Percentiles rank a stretch among this genome's conserved stretches.
These are phyloP conservation scores for Poeciliopsis occidentalis DNA, from an alignment of 2,113 vertebrate genomes.

Conservation along the genomic window DNA sequence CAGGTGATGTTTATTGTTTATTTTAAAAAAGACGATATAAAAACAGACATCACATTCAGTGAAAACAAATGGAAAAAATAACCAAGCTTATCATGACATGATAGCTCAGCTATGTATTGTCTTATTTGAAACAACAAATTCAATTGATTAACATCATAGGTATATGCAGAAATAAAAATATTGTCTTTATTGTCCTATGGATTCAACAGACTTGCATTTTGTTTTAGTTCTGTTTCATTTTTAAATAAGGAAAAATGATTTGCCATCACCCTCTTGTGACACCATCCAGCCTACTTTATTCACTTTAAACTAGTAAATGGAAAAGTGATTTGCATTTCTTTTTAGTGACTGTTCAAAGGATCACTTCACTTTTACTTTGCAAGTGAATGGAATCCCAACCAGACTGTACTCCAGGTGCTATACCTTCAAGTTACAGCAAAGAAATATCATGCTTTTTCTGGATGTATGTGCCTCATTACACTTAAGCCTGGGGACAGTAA, in stretches of 20 bases:
- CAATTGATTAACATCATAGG: neutral
- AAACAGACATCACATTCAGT: neutral
- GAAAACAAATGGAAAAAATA: neutral
- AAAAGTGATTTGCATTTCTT: neutral
- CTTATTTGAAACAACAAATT: neutral
- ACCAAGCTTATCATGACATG: neutral
- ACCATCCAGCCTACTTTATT: neutral
- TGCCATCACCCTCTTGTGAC: neutral
- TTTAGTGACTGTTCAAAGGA: neutral
- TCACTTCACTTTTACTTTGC: neutral
- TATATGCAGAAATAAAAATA: neutral
- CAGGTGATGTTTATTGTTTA: neutral
- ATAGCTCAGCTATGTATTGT: neutral
- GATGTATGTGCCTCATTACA: conserved; percentile 71
- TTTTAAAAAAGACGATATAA: neutral
- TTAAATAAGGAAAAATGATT: neutral
- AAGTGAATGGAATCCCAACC: neutral
- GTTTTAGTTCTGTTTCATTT: neutral
- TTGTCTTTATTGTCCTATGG: too few species aligned
- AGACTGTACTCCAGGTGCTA: conserved; percentile 21
- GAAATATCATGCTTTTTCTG: conserved; percentile 62
- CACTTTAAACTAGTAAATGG: neutral
- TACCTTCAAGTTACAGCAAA: conserved; percentile 51
- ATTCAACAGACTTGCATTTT: neutral
- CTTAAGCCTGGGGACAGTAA: conserved; percentile 70